phyloP scores from a whole-genome alignment of 2,113 vertebrate species.

The Protomyctophum bolini region DNA sequence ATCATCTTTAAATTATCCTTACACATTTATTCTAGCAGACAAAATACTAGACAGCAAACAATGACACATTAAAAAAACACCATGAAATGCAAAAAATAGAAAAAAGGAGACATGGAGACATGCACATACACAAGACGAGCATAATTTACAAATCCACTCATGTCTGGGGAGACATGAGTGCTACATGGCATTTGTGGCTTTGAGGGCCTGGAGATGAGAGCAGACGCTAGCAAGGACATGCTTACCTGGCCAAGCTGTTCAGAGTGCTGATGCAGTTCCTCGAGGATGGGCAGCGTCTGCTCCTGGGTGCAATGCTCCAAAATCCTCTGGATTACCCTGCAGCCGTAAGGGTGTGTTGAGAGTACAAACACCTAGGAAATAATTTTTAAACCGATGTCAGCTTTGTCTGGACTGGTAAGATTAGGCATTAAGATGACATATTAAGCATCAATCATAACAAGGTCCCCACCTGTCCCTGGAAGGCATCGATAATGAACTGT shows the following conservation, averaged over 20 bases:
- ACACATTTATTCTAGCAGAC: slow-evolving; percentile 13
- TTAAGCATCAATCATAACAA: background rate
- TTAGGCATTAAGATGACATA: no score
- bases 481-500: slow-evolving; percentile 96
- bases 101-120: slow-evolving; percentile 32
- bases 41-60: slow-evolving; percentile 51
- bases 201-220: slow-evolving; percentile 2
- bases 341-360: slow-evolving; percentile 95
- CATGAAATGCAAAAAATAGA: slow-evolving; percentile 59
- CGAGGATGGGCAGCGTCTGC: slow-evolving; percentile 92
- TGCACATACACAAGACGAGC: slow-evolving; percentile 48
- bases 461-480: slow-evolving; percentile 90
- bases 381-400: background rate
- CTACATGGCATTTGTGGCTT: background rate
- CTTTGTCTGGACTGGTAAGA: no score
- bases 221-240: slow-evolving; percentile 10
- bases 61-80: slow-evolving; percentile 32
- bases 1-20: slow-evolving; percentile 55
- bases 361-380: slow-evolving; percentile 90
- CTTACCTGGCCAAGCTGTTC: slow-evolving; percentile 95
- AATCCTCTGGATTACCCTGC: slow-evolving; percentile 96
- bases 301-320: slow-evolving; percentile 96
- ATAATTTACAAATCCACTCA: slow-evolving; percentile 25
- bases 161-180: slow-evolving; percentile 12
- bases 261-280: slow-evolving; percentile 94